Conservation (phyloP, 2,113 vertebrate genomes). For the Albula glossodonta region DNA sequence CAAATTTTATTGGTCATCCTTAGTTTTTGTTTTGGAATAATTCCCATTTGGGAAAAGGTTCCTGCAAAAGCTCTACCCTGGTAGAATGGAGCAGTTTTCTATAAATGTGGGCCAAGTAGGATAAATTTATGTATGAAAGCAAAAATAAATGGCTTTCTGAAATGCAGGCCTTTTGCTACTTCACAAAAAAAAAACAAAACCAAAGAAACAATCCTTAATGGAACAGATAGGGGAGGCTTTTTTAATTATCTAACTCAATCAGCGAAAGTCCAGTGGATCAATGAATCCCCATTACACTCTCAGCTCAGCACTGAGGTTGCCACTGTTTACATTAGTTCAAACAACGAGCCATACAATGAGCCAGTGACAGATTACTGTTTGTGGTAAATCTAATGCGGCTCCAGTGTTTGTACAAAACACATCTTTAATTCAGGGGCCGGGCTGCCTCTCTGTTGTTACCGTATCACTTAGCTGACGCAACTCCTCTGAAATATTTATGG, state of each 20-base stretch:
- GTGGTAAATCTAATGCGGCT: slow-evolving; percentile 71
- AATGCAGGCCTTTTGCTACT: slow-evolving; percentile 40
- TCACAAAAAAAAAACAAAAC: slow-evolving; percentile 51
- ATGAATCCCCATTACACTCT: slow-evolving; percentile 74
- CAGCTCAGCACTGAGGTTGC: slow-evolving; percentile 59
- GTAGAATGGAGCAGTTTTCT: neutral
- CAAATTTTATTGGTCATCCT: neutral
- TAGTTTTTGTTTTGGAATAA: neutral
- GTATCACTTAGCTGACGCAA: slow-evolving; percentile 63
- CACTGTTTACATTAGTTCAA: slow-evolving; percentile 67
- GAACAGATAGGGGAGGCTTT: slow-evolving; percentile 78
- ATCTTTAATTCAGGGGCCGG: slow-evolving; percentile 66
- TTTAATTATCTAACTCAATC: slow-evolving; percentile 82
- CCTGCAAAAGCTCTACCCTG: neutral
- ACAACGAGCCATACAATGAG: slow-evolving; percentile 57
- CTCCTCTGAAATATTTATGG: slow-evolving; percentile 64
- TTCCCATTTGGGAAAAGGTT: neutral
- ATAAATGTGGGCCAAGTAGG: neutral
- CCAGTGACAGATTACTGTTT: slow-evolving; percentile 75
- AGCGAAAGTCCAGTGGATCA: slow-evolving; percentile 74
- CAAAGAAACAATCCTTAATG: slow-evolving; percentile 76
- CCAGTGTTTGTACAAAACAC: slow-evolving; percentile 62
- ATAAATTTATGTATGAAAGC: slow-evolving; percentile 14
- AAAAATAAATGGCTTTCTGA: slow-evolving; percentile 35
- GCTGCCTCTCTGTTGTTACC: slow-evolving; percentile 59